phyloP scores from a whole-genome alignment of 2,888 invertebrate species.

The Heteromurus nitidus region DNA sequence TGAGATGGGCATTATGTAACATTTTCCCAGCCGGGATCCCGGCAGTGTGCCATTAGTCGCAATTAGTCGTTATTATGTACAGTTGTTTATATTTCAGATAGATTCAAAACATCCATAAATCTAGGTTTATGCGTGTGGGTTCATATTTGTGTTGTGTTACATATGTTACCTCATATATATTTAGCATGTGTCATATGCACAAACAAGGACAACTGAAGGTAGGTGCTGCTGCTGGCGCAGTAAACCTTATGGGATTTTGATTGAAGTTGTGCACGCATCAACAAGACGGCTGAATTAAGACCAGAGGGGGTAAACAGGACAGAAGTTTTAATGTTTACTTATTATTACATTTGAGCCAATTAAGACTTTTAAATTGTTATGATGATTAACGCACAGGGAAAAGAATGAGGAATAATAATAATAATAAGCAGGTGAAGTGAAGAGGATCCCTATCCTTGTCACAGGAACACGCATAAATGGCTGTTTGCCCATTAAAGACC shows the following conservation, averaged over 20 bases:
- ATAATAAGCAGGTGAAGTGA: not conserved
- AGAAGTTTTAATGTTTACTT: slow-evolving; percentile 29
- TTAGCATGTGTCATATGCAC: too few species aligned
- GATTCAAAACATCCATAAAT: too few species aligned
- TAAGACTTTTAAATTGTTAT: slow-evolving; percentile 29
- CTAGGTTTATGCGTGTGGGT: too few species aligned
- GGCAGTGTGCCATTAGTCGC: slow-evolving; percentile 58
- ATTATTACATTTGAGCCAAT: slow-evolving; percentile 28
- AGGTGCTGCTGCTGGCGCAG: too few species aligned
- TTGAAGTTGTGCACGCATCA: not conserved
- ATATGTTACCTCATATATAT: too few species aligned
- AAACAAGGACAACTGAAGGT: too few species aligned
- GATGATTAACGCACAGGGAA: slow-evolving; percentile 4
- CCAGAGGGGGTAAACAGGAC: slow-evolving; percentile 1
- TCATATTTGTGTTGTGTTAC: too few species aligned
- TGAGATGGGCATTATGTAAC: slow-evolving; percentile 20
- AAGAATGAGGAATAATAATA: slow-evolving; percentile 4
- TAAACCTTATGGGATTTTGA: too few species aligned
- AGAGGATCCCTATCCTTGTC: too few species aligned
- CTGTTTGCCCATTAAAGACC: too few species aligned
- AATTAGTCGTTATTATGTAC: slow-evolving; percentile 61
- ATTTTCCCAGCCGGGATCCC: slow-evolving; percentile 51
- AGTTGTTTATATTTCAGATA: slow-evolving; percentile 49
- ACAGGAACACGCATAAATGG: not conserved
- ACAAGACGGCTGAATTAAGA: slow-evolving; percentile 22